Base-by-base conservation (phyloP, 2,888 invertebrate genomes). In the Troglohyphantes excavatus region DNA sequence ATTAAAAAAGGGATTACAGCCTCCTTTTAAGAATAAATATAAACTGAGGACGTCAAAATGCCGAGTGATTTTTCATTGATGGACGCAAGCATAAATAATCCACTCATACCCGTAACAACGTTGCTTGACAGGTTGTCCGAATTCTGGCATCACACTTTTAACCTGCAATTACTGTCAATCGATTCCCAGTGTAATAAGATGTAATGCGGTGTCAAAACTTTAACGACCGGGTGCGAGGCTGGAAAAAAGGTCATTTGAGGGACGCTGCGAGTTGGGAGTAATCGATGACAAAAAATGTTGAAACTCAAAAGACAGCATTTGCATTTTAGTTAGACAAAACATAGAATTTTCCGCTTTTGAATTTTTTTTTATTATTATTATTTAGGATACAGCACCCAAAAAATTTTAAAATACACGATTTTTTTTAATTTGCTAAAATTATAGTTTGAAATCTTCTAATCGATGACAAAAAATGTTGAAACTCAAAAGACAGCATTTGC, bases 201-300 rank as follows among this genome's bases (percentile, higher is more conserved):
- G 82, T 82, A 82, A 82, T 82, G 82, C 46, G 39, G 70, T 82
- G 82, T 82, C 82, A 70, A 82, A 81, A 59, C 59, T 68, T 70
- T 68, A 33, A 61, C 26, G 59, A 68, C 19, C 19, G 61, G 61
- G 76, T 33, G 53, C 39, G n/a, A n/a, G 23, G 19, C 59, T 59
- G 2, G 7, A 29, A 29, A 27, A 26, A 63, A 65, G 78, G 78
- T 46, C 23, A 78, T 33, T 65, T 65, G 43, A 65, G 67, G 27
- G 79, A 46, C 59, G 82, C 21, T 70, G 39, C 39, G 39, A 3
- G 39, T 39, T 39, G 7, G 27, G 81, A 53, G 27, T 29, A 65
- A 73, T 19, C 21, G 21, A 5, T 3, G 27, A 61, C 1, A 21
- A 61, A n/a, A 61, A 61, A 61, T 3, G 17, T 9, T 9, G 21